A percentile compares a stretch with the other conserved stretches of the same genome.
Conservation (phyloP, 1,140 invertebrate species). For the Drosophila nebulosa region DNA sequence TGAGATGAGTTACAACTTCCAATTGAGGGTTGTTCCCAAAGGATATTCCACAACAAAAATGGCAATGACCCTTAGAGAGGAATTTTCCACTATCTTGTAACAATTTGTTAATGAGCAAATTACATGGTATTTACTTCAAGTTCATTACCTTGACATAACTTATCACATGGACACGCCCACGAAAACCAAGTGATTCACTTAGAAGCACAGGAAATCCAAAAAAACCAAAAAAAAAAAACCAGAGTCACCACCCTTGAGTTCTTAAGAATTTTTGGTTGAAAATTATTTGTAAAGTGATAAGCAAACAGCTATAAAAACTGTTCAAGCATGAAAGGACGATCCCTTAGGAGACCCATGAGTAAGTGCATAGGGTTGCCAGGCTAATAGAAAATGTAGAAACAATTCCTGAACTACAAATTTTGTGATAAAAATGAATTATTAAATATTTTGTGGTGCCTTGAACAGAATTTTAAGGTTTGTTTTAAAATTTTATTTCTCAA, state of each 20-base stretch:
- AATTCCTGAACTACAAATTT: too few relatives aligned
- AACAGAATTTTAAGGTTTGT: too few relatives aligned
- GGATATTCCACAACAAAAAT: neutral
- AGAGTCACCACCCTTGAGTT: constrained; percentile 2
- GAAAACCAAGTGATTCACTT: constrained; percentile 32
- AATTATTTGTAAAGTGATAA: constrained; percentile 28
- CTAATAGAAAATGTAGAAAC: neutral
- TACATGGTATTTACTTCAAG: constrained; percentile 57
- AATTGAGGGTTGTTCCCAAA: constrained; percentile 18
- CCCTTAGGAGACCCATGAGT: constrained; percentile 22
- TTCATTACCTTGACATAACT: constrained; percentile 49
- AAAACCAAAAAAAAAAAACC: constrained; percentile 9
- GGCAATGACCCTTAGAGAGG: neutral
- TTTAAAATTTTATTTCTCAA: too few relatives aligned
- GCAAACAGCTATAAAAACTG: constrained; percentile 61
- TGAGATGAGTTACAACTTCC: constrained; percentile 25
- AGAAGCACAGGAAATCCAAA: constrained; percentile 2
- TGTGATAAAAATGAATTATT: too few relatives aligned
- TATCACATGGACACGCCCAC: constrained; percentile 37
- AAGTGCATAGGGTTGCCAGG: constrained; percentile 40
- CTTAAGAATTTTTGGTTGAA: constrained; percentile 11
- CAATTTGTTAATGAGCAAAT: constrained; percentile 71
- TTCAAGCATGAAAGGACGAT: constrained; percentile 71
- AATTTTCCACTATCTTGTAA: constrained; percentile 11
- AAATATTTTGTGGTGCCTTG: too few relatives aligned